Evolutionary conservation across 1,140 invertebrate species (phyloP), one percentile per base, ranked within the genome.

Genomic region (Calycopis cecrops): DNA sequence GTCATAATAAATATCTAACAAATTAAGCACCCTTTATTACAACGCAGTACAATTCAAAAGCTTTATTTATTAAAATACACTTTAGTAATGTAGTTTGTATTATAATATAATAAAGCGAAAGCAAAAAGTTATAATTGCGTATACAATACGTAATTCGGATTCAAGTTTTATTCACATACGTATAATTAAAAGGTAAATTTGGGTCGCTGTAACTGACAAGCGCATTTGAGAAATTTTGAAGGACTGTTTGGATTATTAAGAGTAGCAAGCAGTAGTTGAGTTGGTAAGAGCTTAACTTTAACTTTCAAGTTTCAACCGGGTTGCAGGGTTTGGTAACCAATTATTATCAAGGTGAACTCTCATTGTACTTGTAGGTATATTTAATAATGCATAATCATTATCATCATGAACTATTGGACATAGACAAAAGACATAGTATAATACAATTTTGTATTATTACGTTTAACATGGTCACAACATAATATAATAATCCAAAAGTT

Each of bases 101-200:
- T 40, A 40, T 9, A 44, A 44, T 12, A 44, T 16, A 44, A 28
- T 28, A 28, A 28, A 28, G 21, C 21, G 40, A 44, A 44, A 44
- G 14, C 14, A 16, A 16, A 17, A 44, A 44, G 8, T 17, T 44
- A 44, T 44, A 44, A 44, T 17, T 44, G 16, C 40, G 40, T 44
- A 44, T 44, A 44, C 40, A 44, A 44, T 44, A 44, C 40, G 40
- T 17, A 18, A 44, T 9, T 16, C 9, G 40, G 40, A 44, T 44
- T 44, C 14, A 16, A 44, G 40, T 44, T 40, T 40, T 17, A 16
- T 44, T 44, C 40, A 16, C 17, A 44, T 44, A 44, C 40, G 17
- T 44, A 44, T 44, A 44, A 44, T 44, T 44, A 44, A 44, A 44
- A 44, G 40, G 40, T 44, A 44, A 16, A 44, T 44, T 16, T 44